Evolutionary conservation across 2,888 invertebrate genomes (phyloP).

Genomic region (Agrotis ipsilon): DNA sequence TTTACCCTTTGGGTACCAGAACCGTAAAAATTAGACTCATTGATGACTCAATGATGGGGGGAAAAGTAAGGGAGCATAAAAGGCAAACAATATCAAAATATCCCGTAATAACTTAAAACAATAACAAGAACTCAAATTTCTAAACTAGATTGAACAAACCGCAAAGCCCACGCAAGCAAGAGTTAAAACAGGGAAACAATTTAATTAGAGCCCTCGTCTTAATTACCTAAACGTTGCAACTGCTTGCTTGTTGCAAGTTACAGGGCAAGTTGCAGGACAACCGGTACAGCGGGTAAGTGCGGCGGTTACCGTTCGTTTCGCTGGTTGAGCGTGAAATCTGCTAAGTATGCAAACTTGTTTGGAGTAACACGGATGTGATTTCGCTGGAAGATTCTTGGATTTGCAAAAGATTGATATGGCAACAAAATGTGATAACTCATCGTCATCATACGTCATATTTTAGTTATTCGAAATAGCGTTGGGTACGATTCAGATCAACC

Average conservation of each 20-base stretch:
- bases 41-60: too few species aligned
- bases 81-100: too few species aligned
- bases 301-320: conserved; percentile 60
- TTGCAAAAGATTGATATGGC: too few species aligned
- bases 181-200: conserved; percentile 51
- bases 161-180: conserved; percentile 38
- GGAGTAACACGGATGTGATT: conserved; percentile 14
- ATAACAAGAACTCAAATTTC: conserved; percentile 17
- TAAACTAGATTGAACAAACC: conserved; percentile 44
- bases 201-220: conserved; percentile 51
- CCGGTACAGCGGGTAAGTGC: conserved; percentile 44
- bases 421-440: too few species aligned
- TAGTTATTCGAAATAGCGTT: too few species aligned
- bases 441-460: too few species aligned
- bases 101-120: neutral
- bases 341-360: conserved; percentile 64
- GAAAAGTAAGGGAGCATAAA: too few species aligned
- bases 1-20: too few species aligned
- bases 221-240: conserved; percentile 58
- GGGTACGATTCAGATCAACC: too few species aligned
- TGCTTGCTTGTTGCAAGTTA: conserved; percentile 37
- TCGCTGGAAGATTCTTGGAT: conserved; percentile 9
- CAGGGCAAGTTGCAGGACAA: conserved; percentile 49
- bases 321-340: conserved; percentile 64
- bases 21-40: too few species aligned